Percentiles rank a stretch among this genome's conserved stretches.
Conservation (phyloP, 2,888 invertebrate genomes). For the Oligia strigilis region DNA sequence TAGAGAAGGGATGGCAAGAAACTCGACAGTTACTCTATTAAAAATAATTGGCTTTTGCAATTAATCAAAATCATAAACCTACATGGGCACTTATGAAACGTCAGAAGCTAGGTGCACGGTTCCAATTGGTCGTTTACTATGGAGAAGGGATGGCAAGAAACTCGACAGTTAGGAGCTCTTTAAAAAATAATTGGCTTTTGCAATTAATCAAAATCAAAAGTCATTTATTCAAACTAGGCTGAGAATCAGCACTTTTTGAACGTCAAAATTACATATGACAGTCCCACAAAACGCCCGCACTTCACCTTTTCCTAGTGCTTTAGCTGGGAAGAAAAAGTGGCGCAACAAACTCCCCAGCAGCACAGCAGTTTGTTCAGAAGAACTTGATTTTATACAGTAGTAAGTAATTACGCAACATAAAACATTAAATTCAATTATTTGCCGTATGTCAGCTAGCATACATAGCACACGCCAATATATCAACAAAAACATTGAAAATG, state of each 20-base stretch:
- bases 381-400: not conserved
- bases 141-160: too few species aligned
- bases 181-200: not conserved
- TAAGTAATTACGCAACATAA: not conserved
- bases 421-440: not conserved
- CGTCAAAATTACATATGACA: not conserved
- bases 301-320: not conserved
- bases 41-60: not conserved
- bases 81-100: not conserved
- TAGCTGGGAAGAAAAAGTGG: not conserved
- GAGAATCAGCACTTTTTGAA: too few species aligned
- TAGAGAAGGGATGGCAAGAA: not conserved
- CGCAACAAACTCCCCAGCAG: not conserved
- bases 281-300: not conserved
- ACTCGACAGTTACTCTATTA: not conserved
- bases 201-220: too few species aligned
- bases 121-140: too few species aligned
- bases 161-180: too few species aligned
- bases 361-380: not conserved
- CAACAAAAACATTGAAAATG: not conserved
- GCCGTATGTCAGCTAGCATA: too few species aligned
- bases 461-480: too few species aligned
- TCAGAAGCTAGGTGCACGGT: not conserved
- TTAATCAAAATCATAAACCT: too few species aligned
- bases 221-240: too few species aligned